Base-by-base conservation (phyloP, 1,140 invertebrate genomes). In the Drosophila pandora region DNA sequence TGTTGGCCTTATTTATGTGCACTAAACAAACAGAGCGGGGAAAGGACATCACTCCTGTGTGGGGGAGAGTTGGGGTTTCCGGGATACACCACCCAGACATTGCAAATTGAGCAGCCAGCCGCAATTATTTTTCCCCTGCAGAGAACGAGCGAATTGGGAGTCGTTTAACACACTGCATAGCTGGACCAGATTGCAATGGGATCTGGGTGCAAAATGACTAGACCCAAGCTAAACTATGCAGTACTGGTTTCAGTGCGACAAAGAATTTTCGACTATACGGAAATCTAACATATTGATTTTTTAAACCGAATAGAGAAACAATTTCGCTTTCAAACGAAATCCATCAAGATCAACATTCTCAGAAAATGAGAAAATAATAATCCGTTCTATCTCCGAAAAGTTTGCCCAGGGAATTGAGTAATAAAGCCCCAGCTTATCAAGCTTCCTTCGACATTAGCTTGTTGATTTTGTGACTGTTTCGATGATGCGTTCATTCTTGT, bases 1-100 rank as follows among this genome's bases (percentile, higher is more conserved):
- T 76, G 61, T 78, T 64, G 67, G 59, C 64, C 63, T 85, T 85
- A 85, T 87, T 77, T 87, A 81, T 85, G 64, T 80, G 68, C 64
- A 67, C 73, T 67, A 82, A 85, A 71, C 82, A 87, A 85, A 71
- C 81, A 68, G n/a, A 12, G 7, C 12, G 17, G 48, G 37, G 37
- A 59, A 67, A 58, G 64, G 69, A 87, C 82, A 55, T 32, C n/a
- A 37, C 57, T 50, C 13, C 43, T 41, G 30, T 12, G 23, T 21
- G 13, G n/a, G 32, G 62, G 21, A 4, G 22, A 22, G 53, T 22
- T 17, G 39, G 39, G 2, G 4, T 3, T 8, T 21, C 41, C 41
- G 13, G 41, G 21, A 48, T 28, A 28, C 39, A 8, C 34, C 32
- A 28, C 30, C 54, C 34, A 37, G 34, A 37, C 34, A 39, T 60